These are phyloP conservation scores for Eudemis profundana DNA, from an alignment of 2,888 invertebrate species.

Conservation along the genomic window DNA sequence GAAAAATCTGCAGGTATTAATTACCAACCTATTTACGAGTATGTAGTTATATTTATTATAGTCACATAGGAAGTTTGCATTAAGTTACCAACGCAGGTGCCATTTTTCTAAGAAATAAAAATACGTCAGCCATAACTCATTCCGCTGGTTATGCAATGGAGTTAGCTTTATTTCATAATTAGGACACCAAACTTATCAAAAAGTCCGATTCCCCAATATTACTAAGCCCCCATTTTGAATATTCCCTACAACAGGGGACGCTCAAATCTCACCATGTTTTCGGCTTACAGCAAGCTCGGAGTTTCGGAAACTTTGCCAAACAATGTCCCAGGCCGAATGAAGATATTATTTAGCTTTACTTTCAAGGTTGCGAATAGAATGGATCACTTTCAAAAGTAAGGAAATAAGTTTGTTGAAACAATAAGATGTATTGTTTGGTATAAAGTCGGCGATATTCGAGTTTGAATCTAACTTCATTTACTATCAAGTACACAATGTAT, in stretches of 20 bases:
- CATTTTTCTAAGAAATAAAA: too few species aligned
- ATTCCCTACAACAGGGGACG: slow-evolving; percentile 5
- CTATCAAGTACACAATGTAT: too few species aligned
- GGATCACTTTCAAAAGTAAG: neutral
- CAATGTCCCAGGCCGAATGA: slow-evolving; percentile 15
- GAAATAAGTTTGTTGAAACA: slow-evolving; percentile 1
- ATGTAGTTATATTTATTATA: too few species aligned
- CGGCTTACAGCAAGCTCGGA: slow-evolving; percentile 4
- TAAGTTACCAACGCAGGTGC: too few species aligned
- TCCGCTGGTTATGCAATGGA: neutral
- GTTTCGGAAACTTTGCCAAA: slow-evolving; percentile 17
- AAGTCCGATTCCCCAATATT: neutral
- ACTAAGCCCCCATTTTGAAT: slow-evolving; percentile 6
- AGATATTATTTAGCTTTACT: slow-evolving; percentile 16
- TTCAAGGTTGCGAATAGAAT: slow-evolving; percentile 18
- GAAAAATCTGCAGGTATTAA: too few species aligned
- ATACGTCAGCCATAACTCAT: too few species aligned
- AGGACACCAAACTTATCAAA: neutral
- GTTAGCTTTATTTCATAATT: neutral
- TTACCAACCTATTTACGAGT: too few species aligned
- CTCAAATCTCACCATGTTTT: slow-evolving; percentile 1
- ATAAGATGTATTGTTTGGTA: neutral
- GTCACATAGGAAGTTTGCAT: too few species aligned
- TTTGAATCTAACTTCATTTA: too few species aligned
- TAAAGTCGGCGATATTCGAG: too few species aligned